Evolutionary conservation across 2,797 vertebrate genomes (phyloP).

Genomic region (Aeoliscus strigatus): DNA sequence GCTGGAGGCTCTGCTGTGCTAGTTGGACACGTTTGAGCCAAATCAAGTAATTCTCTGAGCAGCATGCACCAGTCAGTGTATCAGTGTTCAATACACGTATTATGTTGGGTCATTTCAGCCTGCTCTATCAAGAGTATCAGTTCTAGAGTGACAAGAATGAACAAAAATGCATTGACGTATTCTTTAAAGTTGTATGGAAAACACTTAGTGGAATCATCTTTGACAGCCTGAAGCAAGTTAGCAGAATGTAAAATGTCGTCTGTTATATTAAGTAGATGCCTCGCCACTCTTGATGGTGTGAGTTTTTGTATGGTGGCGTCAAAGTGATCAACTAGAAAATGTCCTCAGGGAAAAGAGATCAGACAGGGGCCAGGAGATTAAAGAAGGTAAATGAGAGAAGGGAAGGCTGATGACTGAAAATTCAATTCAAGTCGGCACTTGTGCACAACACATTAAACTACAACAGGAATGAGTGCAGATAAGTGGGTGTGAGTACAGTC

Average conservation of each 20-base stretch:
- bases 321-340: slow-evolving; percentile 22
- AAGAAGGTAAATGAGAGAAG: slow-evolving; percentile 28
- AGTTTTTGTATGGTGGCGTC: slow-evolving; percentile 14
- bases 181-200: no score
- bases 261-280: slow-evolving; percentile 3
- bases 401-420: slow-evolving; percentile 17
- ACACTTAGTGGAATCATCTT: no score
- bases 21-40: no score
- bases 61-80: no score
- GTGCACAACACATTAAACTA: slow-evolving; percentile 15
- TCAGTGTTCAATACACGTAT: no score
- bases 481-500: neutral
- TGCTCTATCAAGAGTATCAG: no score
- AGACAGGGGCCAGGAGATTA: slow-evolving; percentile 21
- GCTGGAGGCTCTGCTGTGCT: no score
- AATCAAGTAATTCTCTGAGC: no score
- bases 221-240: no score
- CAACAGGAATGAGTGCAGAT: neutral
- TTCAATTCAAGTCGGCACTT: slow-evolving; percentile 20
- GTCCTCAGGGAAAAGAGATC: slow-evolving; percentile 20
- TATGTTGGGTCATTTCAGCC: no score
- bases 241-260: slow-evolving; percentile 11
- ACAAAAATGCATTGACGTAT: no score
- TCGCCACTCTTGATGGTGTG: slow-evolving; percentile 5
- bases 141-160: no score